Percentiles rank a stretch among this genome's conserved stretches.
These are phyloP conservation scores for Ondatra zibethicus DNA, from an alignment of 2,113 vertebrate genomes.

Conservation along the genomic window DNA sequence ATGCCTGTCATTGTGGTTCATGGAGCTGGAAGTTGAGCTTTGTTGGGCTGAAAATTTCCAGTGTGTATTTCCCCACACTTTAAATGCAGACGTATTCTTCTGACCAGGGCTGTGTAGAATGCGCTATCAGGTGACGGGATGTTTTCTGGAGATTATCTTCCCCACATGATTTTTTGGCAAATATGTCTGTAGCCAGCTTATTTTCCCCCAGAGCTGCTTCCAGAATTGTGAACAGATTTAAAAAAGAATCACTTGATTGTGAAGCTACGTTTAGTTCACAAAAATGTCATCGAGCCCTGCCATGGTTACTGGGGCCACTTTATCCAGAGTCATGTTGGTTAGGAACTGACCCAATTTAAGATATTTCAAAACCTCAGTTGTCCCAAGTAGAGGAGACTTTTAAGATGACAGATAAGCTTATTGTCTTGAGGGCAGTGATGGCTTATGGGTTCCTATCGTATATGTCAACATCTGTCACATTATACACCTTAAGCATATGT, in stretches of 20 bases:
- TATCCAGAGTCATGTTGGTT: neutral
- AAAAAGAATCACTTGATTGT: conserved; percentile 28
- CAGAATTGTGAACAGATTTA: conserved; percentile 39
- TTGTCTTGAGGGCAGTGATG: neutral
- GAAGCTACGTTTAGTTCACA: conserved; percentile 21
- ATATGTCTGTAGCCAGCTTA: neutral
- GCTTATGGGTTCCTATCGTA: neutral
- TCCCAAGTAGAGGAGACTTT: neutral
- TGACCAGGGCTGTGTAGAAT: neutral
- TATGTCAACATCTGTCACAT: neutral
- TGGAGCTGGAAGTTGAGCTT: neutral
- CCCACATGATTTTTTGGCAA: conserved; percentile 15
- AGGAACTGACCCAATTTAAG: conserved; percentile 17
- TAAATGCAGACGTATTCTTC: neutral
- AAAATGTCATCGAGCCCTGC: neutral
- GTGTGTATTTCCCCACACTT: neutral
- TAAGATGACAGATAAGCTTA: neutral
- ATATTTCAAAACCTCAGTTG: neutral
- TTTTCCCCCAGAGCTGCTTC: neutral
- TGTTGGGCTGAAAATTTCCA: conserved; percentile 17
- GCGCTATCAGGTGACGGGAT: neutral
- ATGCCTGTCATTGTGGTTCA: neutral
- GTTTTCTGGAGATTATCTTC: conserved; percentile 33
- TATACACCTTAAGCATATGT: neutral
- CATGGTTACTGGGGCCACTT: neutral